phyloP scores from a whole-genome alignment of 2,888 invertebrate genomes.

The Hymenopus coronatus region DNA sequence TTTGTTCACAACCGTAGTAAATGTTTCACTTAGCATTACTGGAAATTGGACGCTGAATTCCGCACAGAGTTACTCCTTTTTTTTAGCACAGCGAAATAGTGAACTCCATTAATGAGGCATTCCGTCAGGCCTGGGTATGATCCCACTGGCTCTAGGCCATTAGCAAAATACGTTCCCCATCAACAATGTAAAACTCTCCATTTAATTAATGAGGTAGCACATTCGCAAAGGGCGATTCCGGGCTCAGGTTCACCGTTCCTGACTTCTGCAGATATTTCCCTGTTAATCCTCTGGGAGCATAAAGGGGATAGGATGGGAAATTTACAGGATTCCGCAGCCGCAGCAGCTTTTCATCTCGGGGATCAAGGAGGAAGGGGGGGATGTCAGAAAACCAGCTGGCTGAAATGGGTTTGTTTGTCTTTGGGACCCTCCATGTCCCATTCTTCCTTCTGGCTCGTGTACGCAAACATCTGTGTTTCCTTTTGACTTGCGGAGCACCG shows the following conservation, averaged over 20 bases:
- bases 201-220: not conserved
- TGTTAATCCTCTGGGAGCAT: not conserved
- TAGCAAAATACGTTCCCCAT: not conserved
- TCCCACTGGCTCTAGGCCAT: not conserved
- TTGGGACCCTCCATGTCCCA: not conserved
- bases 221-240: not conserved
- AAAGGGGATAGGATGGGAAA: not conserved
- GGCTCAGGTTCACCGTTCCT: not conserved
- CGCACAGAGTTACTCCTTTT: not conserved
- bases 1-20: not conserved
- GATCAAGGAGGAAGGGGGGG: not conserved
- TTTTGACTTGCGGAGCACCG: not conserved
- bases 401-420: not conserved
- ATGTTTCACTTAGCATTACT: not conserved
- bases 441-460: not conserved
- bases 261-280: not conserved
- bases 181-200: not conserved
- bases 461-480: not conserved
- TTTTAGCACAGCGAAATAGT: not conserved
- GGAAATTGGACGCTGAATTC: not conserved
- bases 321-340: not conserved
- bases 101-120: not conserved
- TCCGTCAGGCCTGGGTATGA: not conserved
- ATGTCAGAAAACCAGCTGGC: not conserved
- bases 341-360: not conserved